Conservation (phyloP, 2,797 vertebrate species). For the Chelidonichthys spinosus region DNA sequence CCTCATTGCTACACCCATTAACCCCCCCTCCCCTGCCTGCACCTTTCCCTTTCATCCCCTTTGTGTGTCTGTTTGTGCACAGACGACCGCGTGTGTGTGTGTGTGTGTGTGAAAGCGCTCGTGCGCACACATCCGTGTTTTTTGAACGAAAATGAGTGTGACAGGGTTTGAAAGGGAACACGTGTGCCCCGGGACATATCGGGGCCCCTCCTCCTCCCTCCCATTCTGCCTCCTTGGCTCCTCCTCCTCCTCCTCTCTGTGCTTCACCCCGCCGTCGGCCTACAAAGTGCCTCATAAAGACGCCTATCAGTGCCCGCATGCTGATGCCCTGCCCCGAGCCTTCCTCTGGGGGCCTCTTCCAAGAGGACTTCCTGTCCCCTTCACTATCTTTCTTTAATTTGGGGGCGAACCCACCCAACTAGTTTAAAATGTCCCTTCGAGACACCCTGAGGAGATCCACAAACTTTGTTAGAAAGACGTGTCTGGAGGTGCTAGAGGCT, state of each 20-base stretch:
- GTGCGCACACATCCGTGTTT: conserved; percentile 38
- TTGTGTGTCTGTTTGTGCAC: conserved; percentile 57
- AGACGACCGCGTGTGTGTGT: conserved; percentile 6
- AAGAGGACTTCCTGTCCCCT: conserved; percentile 11
- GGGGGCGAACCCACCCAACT: background rate
- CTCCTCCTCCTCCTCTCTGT: conserved; percentile 39
- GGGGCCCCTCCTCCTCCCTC: conserved; percentile 48
- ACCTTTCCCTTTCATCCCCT: conserved; percentile 58
- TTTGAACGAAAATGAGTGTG: conserved; percentile 73
- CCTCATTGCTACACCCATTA: conserved; percentile 41
- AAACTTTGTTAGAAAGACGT: conserved; percentile 13
- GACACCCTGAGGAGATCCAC: background rate
- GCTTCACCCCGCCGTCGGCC: conserved; percentile 26
- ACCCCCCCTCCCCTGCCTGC: conserved; percentile 18
- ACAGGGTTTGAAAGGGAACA: conserved; percentile 79
- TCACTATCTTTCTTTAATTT: conserved; percentile 19
- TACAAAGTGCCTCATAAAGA: conserved; percentile 55
- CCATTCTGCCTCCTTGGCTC: conserved; percentile 53
- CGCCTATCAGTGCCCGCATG: conserved; percentile 41
- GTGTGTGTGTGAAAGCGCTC: conserved; percentile 21
- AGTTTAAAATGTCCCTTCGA: background rate
- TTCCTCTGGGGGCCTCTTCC: conserved; percentile 21
- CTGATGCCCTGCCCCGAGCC: conserved; percentile 18
- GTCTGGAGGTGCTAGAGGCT: background rate
- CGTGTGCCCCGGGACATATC: conserved; percentile 74